phyloP scores from a whole-genome alignment of 23 tunicate species.

The Botrylloides violaceus region DNA sequence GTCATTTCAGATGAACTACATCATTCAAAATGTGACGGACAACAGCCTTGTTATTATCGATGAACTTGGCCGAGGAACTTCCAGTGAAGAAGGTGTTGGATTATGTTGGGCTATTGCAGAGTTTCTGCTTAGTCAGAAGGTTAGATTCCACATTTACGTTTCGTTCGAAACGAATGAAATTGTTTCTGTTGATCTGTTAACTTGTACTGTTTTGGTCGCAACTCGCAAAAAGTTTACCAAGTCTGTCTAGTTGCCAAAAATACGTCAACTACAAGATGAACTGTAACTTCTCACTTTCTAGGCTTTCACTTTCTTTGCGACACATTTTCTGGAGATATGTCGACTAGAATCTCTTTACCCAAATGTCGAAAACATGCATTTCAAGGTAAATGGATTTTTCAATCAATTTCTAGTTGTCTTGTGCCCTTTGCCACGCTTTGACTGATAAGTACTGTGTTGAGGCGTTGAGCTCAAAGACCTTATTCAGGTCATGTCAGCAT shows the following conservation, averaged over 20 bases:
- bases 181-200: no score
- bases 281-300: no score
- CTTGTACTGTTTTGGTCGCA: no score
- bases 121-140: slow-evolving; percentile 57
- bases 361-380: slow-evolving; percentile 71
- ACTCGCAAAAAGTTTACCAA: no score
- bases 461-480: no score
- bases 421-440: no score
- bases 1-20: slow-evolving; percentile 68
- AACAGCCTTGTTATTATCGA: slow-evolving; percentile 72
- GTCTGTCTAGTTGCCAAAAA: no score
- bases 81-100: slow-evolving; percentile 83
- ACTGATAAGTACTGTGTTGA: no score
- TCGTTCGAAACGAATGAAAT: neutral
- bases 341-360: slow-evolving; percentile 80
- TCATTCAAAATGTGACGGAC: slow-evolving; percentile 68
- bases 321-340: slow-evolving; percentile 75
- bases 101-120: slow-evolving; percentile 88
- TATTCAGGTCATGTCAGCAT: no score
- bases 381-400: slow-evolving; percentile 29
- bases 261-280: no score
- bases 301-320: no score
- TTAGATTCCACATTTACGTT: slow-evolving; percentile 5
- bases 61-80: slow-evolving; percentile 84
- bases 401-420: neutral